phyloP scores from a whole-genome alignment of 2,888 invertebrate species.

The Chalcosyrphus nemorum region DNA sequence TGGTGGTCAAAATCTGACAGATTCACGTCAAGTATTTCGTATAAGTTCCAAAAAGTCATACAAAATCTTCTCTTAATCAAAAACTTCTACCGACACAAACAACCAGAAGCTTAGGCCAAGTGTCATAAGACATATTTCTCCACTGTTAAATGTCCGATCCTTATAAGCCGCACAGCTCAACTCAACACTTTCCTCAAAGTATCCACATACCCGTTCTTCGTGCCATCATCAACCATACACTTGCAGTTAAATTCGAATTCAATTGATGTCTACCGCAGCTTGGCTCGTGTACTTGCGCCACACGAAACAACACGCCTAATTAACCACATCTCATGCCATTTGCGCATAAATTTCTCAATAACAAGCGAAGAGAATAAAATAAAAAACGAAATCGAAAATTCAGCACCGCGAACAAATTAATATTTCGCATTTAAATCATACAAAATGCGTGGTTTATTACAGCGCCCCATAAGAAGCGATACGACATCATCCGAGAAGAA shows the following conservation, averaged over 20 bases:
- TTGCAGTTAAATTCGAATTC: background rate
- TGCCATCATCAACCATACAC: slow-evolving; percentile 34
- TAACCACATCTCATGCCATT: slow-evolving; percentile 53
- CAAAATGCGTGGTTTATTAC: slow-evolving; percentile 52
- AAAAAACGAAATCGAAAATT: too few species aligned
- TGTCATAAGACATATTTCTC: background rate
- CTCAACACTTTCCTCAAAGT: slow-evolving; percentile 1
- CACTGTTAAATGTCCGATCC: background rate
- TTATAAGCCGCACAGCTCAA: background rate
- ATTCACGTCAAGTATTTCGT: too few species aligned
- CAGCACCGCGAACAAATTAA: slow-evolving; percentile 46
- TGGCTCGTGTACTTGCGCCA: slow-evolving; percentile 28
- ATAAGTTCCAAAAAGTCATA: too few species aligned
- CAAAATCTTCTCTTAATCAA: too few species aligned
- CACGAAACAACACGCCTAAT: slow-evolving; percentile 52
- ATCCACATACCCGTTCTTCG: slow-evolving; percentile 16
- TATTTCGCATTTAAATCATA: slow-evolving; percentile 58
- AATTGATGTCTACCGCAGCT: slow-evolving; percentile 44
- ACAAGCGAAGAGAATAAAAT: slow-evolving; percentile 39
- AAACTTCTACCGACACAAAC: too few species aligned
- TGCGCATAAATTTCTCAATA: slow-evolving; percentile 56
- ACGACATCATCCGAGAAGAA: slow-evolving; percentile 8
- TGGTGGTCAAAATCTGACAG: too few species aligned
- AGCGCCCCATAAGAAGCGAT: slow-evolving; percentile 7
- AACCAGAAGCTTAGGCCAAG: background rate